Conservation (phyloP, 2,797 vertebrate species). For the Pipistrellus pygmaeus region DNA sequence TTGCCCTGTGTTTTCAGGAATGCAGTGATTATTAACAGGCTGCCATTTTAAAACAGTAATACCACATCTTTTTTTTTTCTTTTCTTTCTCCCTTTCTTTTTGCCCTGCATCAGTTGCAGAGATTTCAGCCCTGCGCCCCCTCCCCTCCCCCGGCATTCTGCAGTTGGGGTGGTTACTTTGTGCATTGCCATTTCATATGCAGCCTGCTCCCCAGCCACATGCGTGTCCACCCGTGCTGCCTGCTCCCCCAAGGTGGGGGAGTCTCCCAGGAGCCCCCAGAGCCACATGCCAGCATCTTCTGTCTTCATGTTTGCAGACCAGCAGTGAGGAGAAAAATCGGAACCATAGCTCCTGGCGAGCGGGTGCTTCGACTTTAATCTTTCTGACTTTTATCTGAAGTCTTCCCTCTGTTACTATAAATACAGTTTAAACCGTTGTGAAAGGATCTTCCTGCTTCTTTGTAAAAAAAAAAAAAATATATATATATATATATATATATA, state of each 20-base stretch:
- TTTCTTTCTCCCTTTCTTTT: neutral
- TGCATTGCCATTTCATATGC: conserved; percentile 77
- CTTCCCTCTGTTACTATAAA: conserved; percentile 86
- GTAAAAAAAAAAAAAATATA: conserved; percentile 75
- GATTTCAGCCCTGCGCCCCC: conserved; percentile 70
- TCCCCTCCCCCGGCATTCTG: conserved; percentile 68
- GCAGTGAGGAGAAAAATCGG: conserved; percentile 84
- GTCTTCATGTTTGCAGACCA: conserved; percentile 84
- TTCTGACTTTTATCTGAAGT: conserved; percentile 88
- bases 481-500: neutral
- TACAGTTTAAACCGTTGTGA: conserved; percentile 84
- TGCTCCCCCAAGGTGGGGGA: conserved; percentile 82
- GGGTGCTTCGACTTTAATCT: conserved; percentile 86
- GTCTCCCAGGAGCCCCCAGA: conserved; percentile 81
- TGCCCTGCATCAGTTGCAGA: conserved; percentile 79
- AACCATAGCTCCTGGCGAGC: conserved; percentile 82
- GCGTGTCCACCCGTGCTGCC: conserved; percentile 82
- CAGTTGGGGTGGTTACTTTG: conserved; percentile 79
- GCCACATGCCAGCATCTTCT: conserved; percentile 79
- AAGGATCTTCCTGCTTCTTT: conserved; percentile 83
- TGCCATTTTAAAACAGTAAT: conserved; percentile 79
- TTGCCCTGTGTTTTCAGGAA: conserved; percentile 72
- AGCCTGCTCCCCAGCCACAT: conserved; percentile 82
- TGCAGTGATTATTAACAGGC: conserved; percentile 77
- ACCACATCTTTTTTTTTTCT: neutral